Evolutionary conservation across 2,113 vertebrate species (phyloP), one percentile per base, ranked within the genome.

Genomic region (Gymnobelideus leadbeateri): DNA sequence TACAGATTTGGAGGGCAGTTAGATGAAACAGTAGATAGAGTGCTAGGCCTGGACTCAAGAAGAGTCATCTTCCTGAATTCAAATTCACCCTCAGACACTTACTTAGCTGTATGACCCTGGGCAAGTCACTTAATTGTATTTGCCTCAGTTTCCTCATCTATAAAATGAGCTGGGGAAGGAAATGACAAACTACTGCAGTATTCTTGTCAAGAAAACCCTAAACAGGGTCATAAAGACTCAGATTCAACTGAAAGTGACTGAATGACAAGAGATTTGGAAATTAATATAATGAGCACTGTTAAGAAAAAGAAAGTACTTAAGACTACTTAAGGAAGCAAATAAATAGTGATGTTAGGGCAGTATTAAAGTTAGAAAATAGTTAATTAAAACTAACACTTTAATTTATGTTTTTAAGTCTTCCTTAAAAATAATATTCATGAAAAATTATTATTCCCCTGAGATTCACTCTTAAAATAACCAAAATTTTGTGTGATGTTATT

Each of bases 401-500:
- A 77, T 37, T 77, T n/a, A 77, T 68, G 28, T 95, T 46, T 89
- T 47, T 92, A 37, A 50, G 47, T 49, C 84, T 96, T 95, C n/a
- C 16, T 93, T 3, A 50, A 91, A 93, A 5, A 93, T 46, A 91
- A 93, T 94, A 9, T 92, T 11, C 91, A 77, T 7, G 92, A 92
- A 2, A 51, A 91, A 94, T 9, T 43, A 23, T 57, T 90, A 61
- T 94, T 95, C 92, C 19, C 68, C n/a, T 51, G 26, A 19, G 0
- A 54, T 46, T 96, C 16, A 93, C 92, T 84, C 52, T 96, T 91
- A 14, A 91, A 55, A 55, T 92, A 7, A 94, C 43, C 91, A 89
- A 93, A 90, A 93, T 24, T 94, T 3, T 92, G 28, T 91, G 95
- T 93, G 28, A 3, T 46, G 94, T 91, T 94, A 43, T 89, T 94